Evolutionary conservation across 2,113 vertebrate species (phyloP).

Genomic region (Psettodes erumei): DNA sequence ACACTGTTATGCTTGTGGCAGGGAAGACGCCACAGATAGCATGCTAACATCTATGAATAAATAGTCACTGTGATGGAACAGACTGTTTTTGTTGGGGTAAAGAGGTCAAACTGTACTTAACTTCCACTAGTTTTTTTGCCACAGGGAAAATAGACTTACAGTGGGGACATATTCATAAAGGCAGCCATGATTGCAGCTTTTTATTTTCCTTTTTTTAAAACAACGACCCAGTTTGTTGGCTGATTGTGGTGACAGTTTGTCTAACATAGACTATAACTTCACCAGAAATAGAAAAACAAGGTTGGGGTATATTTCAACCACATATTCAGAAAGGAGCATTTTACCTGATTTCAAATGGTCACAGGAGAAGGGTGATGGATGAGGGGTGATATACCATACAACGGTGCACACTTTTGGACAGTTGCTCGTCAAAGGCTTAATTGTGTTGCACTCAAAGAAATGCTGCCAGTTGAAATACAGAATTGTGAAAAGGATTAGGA

Average conservation of each 20-base stretch:
- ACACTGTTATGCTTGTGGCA: slow-evolving; percentile 3
- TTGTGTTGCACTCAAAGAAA: not conserved
- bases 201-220: not conserved
- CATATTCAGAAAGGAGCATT: too few species aligned
- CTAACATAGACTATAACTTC: not conserved
- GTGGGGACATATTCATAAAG: not conserved
- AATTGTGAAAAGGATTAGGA: not conserved
- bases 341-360: not conserved
- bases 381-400: not conserved
- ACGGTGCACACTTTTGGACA: not conserved
- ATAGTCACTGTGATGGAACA: slow-evolving; percentile 40
- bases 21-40: not conserved
- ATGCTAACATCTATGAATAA: slow-evolving; percentile 33
- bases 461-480: not conserved
- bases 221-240: not conserved
- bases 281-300: not conserved
- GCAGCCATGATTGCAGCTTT: not conserved
- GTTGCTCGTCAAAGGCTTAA: not conserved
- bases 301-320: too few species aligned
- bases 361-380: not conserved
- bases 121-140: slow-evolving; percentile 8
- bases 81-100: slow-evolving; percentile 32
- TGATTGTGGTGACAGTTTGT: not conserved
- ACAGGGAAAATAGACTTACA: not conserved
- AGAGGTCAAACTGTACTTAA: slow-evolving; percentile 25